Base-by-base conservation (phyloP, 1,140 invertebrate genomes). In the Zaprionus ornatus region DNA sequence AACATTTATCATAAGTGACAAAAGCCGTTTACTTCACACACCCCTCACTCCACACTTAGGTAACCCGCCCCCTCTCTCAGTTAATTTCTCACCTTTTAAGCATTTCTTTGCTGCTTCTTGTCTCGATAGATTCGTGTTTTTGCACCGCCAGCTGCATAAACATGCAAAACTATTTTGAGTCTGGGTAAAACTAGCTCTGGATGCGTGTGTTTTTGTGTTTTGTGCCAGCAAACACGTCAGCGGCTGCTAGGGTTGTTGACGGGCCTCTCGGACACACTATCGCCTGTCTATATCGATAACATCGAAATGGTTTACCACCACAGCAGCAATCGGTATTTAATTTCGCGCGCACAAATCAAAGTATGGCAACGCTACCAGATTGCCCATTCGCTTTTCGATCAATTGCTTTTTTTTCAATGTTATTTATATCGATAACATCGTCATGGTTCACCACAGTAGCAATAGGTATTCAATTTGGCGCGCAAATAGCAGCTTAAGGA, bases 211-310 rank as follows among this genome's bases (percentile, higher is more conserved):
- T 73, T 77, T 60, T 54, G 37, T 78, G 48, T 79, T 71, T 56
- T 45, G 66, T 50, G 45, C 19, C 45, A 50, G 56, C 62, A 71
- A 79, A 79, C 77, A 79, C 77, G 77, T 79, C 77, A 79, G 73
- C 77, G 73, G 72, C 65, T 62, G 52, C 32, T 29, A 21, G 32
- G 17, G 55, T 35, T 66, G 37, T 48, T 48, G 45, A 48, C 19
- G 10, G 52, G 27, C 65, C 40, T 60, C 54, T 35, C 35, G 56
- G 42, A 27, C 19, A 55, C 19, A 55, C 52, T 55, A 50, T 50
- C 45, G 45, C 7, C n/a, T 12, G 45, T 23, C 19, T 23, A 50
- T 50, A 21, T 19, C 45, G 45, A 50, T 50, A 50, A 23, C 19
- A 45, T 17, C 40, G 6, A 45, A 0, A 17, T 45, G 5, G 40